Evolutionary conservation across 2,113 vertebrate species (phyloP).

Genomic region (Neotoma lepida): DNA sequence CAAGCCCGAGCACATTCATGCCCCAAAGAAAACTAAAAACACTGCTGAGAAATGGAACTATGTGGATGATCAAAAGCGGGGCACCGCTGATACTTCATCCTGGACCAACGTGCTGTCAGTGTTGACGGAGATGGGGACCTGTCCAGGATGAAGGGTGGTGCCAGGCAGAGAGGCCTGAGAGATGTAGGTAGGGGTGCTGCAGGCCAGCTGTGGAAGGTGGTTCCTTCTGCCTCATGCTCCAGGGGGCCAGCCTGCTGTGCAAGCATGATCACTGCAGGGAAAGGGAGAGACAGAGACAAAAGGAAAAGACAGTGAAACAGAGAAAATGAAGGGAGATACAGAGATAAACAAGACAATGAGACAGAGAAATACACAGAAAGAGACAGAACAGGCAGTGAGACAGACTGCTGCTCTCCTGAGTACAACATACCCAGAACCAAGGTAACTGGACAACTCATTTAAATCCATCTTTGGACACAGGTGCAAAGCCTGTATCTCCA

Average conservation of each 20-base stretch:
- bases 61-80: background rate
- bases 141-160: background rate
- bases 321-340: background rate
- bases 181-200: background rate
- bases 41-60: background rate
- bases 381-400: background rate
- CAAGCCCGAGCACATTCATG: background rate
- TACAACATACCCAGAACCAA: background rate
- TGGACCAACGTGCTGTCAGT: background rate
- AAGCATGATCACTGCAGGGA: conserved; percentile 45
- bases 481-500: background rate
- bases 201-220: background rate
- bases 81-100: background rate
- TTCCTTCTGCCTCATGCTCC: background rate
- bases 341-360: background rate
- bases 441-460: background rate
- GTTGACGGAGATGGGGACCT: background rate
- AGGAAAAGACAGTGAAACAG: background rate
- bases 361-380: background rate
- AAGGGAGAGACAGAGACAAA: background rate
- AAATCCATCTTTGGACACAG: too few species aligned
- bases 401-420: background rate
- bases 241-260: background rate
- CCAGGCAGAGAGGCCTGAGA: background rate
- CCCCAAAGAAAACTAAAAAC: background rate